Base-by-base conservation (phyloP, 2,797 vertebrate genomes). In the Xenentodon cancila region DNA sequence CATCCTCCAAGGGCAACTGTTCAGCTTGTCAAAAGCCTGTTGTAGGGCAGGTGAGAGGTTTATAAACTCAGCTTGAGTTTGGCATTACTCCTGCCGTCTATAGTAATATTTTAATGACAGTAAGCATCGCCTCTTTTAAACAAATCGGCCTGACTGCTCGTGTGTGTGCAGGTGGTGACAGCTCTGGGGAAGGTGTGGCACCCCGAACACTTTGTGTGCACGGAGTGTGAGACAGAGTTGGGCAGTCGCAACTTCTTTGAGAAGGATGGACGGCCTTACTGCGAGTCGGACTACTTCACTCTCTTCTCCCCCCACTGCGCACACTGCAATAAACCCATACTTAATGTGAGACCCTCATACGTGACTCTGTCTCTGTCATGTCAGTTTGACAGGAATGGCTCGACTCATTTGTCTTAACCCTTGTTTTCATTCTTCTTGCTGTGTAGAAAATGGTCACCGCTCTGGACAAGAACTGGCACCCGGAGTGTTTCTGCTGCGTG, bases 231-330 rank as follows among this genome's bases (percentile, higher is more conserved):
- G 77, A 82, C 64, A 0, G 94, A 95, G 80, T 83, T 98, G 73
- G 96, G 96, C 45, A 95, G 93, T 54, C 94, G 95, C 77, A 97
- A 95, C 83, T 98, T 98, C 89, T 97, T 97, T 4, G 96, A 98
- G 90, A 97, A 96, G 79, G 96, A 97, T 0, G 95, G 96, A 0
- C 93, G 88, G 16, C 96, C 96, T 6, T 98, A 96, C 91, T 98
- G 96, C 71, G 95, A 97, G 43, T 91, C 92, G 0, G 96, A 97
- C 89, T 98, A 98, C 84, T 96, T 96, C 70, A 93, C 93, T 13
- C 94, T 96, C 70, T 96, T 96, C 86, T 96, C 96, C 1, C 96
- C 96, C 1, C 94, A 96, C 74, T 98, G 96, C 2, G 94, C 94
- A 1, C 91, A 95, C 44, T 98, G 96, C 92, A 93, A 92, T 66